Evolutionary conservation across 2,888 invertebrate genomes (phyloP).

Genomic region (Protophormia terraenovae): DNA sequence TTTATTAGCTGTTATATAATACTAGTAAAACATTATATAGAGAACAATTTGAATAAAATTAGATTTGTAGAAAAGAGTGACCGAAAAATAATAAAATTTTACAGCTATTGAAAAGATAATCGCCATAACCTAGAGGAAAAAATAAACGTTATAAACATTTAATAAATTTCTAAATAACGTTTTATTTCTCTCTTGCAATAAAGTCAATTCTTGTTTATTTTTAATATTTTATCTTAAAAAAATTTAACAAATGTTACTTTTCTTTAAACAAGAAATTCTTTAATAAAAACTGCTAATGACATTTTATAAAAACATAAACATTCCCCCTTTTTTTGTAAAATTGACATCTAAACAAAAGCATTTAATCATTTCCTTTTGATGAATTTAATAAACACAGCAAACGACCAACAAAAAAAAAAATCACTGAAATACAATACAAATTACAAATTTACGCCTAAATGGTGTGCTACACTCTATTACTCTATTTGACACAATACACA

Average conservation of each 20-base stretch:
- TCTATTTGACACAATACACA: conserved; percentile 68
- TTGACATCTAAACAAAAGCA: neutral
- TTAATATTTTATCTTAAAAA: too few species aligned
- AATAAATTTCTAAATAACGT: too few species aligned
- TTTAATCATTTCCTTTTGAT: conserved; percentile 22
- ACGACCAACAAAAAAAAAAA: conserved; percentile 69
- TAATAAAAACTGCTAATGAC: conserved; percentile 12
- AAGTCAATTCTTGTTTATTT: too few species aligned
- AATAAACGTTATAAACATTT: too few species aligned
- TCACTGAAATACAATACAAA: conserved; percentile 77
- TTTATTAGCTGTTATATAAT: conserved; percentile 32
- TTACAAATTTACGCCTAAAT: conserved; percentile 72
- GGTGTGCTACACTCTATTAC: conserved; percentile 61
- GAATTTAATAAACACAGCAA: conserved; percentile 36
- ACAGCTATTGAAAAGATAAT: too few species aligned
- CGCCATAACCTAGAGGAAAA: too few species aligned
- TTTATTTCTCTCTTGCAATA: too few species aligned
- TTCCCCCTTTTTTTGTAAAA: neutral
- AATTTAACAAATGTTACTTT: neutral
- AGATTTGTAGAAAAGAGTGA: neutral
- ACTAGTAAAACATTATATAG: neutral
- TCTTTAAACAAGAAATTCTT: neutral
- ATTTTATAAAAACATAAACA: too few species aligned
- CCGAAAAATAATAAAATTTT: too few species aligned
- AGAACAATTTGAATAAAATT: conserved; percentile 35